Evolutionary conservation across 2,888 invertebrate species (phyloP).

Genomic region (Kuschelorhynchus macadamiae): DNA sequence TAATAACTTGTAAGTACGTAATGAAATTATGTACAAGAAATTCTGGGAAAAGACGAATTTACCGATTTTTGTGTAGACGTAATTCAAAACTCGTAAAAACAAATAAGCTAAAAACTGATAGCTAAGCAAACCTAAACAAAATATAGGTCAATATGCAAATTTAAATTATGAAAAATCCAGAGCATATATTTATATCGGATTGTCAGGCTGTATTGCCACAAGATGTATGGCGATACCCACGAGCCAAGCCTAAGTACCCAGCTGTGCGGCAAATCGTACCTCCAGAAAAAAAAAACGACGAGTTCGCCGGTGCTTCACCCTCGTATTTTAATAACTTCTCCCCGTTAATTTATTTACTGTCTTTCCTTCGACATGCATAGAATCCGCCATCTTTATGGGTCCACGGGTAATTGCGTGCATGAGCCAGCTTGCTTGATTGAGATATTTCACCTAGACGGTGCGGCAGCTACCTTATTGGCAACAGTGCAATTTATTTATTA

Average conservation of each 20-base stretch:
- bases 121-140: no score
- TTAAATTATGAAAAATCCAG: no score
- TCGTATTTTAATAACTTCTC: slow-evolving; percentile 62
- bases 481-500: slow-evolving; percentile 26
- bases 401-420: slow-evolving; percentile 66
- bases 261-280: slow-evolving; percentile 45
- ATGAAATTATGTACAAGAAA: no score
- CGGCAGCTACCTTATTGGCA: slow-evolving; percentile 33
- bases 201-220: no score
- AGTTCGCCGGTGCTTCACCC: slow-evolving; percentile 40
- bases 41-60: no score
- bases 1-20: no score
- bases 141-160: no score
- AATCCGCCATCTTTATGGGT: slow-evolving; percentile 63
- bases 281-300: slow-evolving; percentile 26
- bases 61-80: no score
- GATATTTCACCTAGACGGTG: slow-evolving; percentile 61
- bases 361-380: slow-evolving; percentile 61
- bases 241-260: slow-evolving; percentile 22
- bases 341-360: slow-evolving; percentile 62
- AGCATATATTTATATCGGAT: no score
- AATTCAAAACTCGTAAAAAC: no score
- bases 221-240: slow-evolving; percentile 1
- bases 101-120: no score
- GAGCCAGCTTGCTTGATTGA: slow-evolving; percentile 62